Percentiles rank a stretch among this genome's conserved stretches.
These are phyloP conservation scores for Leptinotarsa undecemlineata DNA, from an alignment of 1,140 invertebrate genomes.

Conservation along the genomic window DNA sequence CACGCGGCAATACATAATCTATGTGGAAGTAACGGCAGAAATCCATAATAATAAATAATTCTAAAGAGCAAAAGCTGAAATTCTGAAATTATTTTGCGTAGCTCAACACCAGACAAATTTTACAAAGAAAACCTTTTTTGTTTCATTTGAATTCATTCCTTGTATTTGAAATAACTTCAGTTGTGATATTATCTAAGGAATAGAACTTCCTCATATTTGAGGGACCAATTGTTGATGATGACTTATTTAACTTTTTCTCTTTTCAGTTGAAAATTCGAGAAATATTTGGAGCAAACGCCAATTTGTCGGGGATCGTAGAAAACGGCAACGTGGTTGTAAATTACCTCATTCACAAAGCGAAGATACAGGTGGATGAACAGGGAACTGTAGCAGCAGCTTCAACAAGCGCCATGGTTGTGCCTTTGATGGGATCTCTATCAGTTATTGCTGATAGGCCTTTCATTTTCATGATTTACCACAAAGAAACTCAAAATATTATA, in stretches of 20 bases:
- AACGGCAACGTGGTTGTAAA: constrained; percentile 59
- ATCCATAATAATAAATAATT: no score
- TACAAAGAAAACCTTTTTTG: no score
- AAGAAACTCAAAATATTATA: constrained; percentile 61
- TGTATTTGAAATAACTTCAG: no score
- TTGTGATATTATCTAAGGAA: no score
- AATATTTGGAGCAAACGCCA: constrained; percentile 64
- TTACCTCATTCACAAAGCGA: constrained; percentile 69
- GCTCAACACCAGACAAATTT: no score
- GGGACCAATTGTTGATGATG: no score
- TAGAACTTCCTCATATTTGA: no score
- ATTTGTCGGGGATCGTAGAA: constrained; percentile 65
- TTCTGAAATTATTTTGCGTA: no score
- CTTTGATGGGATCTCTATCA: constrained; percentile 60
- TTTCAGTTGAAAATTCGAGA: constrained; percentile 66
- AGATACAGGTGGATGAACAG: constrained; percentile 71
- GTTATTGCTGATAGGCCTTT: constrained; percentile 72
- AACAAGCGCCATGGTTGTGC: constrained; percentile 64
- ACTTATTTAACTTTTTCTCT: neutral
- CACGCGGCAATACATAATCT: no score
- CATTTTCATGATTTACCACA: constrained; percentile 71
- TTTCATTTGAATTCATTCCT: no score
- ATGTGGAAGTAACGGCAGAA: no score
- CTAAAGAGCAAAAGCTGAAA: no score
- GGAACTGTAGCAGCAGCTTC: constrained; percentile 73